phyloP scores from a whole-genome alignment of 2,797 vertebrate species.

The Sparus aurata region DNA sequence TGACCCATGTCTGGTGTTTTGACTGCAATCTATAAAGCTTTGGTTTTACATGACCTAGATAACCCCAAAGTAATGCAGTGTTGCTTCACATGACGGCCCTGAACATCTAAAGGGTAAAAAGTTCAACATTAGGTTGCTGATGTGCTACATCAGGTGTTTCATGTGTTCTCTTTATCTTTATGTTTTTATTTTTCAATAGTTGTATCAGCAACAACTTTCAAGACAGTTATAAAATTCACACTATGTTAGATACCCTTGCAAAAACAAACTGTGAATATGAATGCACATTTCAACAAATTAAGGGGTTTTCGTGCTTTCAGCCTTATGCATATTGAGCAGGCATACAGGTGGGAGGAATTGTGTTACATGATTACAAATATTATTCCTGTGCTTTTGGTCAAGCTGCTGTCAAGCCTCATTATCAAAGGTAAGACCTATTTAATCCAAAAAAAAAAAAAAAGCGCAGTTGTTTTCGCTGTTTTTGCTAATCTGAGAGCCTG shows the following conservation, averaged over 20 bases:
- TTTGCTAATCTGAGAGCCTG: background rate
- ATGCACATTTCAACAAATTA: background rate
- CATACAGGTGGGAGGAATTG: background rate
- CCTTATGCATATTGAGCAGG: background rate
- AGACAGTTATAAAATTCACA: background rate
- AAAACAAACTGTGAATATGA: background rate
- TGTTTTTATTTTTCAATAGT: background rate
- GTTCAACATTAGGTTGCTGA: background rate
- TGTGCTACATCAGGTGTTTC: background rate
- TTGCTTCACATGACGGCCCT: constrained; percentile 18
- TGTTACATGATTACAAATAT: background rate
- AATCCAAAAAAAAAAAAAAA: background rate
- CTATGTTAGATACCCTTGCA: background rate
- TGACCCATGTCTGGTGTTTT: background rate
- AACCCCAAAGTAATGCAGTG: background rate
- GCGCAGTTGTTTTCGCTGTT: background rate
- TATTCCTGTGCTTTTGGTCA: background rate
- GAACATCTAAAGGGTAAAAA: background rate
- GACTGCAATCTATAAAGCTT: background rate
- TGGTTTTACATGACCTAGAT: constrained; percentile 9
- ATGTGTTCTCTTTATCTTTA: too few relatives aligned
- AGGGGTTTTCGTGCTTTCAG: background rate
- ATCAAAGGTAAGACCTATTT: background rate
- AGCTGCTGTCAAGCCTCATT: background rate
- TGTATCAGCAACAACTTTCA: background rate